Evolutionary conservation across 2,888 invertebrate genomes (phyloP).

Genomic region (Tryphoninae sp.): DNA sequence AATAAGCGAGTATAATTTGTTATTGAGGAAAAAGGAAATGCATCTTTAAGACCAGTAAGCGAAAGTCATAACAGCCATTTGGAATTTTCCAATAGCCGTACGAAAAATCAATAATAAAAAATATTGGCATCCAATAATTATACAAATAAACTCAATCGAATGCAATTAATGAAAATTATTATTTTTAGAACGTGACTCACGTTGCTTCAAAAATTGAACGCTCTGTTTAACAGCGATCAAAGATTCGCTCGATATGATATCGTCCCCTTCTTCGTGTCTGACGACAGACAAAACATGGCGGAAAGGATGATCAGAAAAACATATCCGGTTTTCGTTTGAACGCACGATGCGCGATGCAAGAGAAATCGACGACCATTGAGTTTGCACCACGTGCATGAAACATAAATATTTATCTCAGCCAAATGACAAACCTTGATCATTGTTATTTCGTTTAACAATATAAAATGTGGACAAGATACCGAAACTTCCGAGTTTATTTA

Average conservation of each 20-base stretch:
- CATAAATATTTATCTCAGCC: conserved; percentile 20
- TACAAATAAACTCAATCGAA: background rate
- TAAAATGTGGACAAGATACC: too few relatives aligned
- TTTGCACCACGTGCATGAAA: background rate
- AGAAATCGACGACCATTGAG: background rate
- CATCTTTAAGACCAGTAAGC: too few relatives aligned
- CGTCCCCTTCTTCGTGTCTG: conserved; percentile 72
- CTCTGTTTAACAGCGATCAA: conserved; percentile 79
- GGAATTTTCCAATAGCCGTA: background rate
- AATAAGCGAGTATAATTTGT: too few relatives aligned
- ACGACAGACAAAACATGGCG: background rate
- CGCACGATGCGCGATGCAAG: background rate
- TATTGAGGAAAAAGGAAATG: too few relatives aligned
- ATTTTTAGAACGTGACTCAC: conserved; percentile 72
- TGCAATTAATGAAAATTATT: background rate
- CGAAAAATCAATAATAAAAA: background rate
- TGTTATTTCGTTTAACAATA: too few relatives aligned
- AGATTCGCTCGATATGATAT: conserved; percentile 81
- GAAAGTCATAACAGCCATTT: background rate
- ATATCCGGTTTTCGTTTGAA: background rate
- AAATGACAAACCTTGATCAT: conserved; percentile 4
- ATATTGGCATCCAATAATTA: background rate
- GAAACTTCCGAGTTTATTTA: conserved; percentile 49
- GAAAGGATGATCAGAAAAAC: background rate
- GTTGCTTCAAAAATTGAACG: conserved; percentile 79